Conservation (phyloP, 1,140 invertebrate species). For the Littorina saxatilis region DNA sequence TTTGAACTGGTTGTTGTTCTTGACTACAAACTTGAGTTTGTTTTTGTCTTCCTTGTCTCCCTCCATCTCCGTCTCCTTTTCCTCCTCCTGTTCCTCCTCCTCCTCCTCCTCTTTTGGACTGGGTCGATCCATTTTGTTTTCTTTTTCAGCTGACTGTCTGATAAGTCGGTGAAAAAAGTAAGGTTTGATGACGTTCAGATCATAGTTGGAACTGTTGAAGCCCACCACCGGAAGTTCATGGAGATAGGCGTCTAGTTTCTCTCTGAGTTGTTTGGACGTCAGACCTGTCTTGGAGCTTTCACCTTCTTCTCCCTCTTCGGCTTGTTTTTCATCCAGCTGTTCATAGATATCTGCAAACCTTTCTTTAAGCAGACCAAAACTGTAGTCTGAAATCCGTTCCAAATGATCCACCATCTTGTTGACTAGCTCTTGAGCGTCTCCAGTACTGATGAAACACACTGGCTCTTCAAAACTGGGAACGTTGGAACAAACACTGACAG, state of each 20-base stretch:
- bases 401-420: constrained; percentile 34
- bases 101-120: background rate
- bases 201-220: constrained; percentile 45
- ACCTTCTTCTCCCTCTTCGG: background rate
- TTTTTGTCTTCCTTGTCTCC: constrained; percentile 36
- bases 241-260: constrained; percentile 26
- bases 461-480: background rate
- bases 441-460: background rate
- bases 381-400: background rate
- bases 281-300: background rate
- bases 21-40: constrained; percentile 39
- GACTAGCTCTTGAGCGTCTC: background rate
- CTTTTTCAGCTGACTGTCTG: background rate
- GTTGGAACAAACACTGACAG: background rate
- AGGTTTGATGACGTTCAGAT: constrained; percentile 45
- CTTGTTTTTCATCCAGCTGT: background rate
- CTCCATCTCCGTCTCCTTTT: background rate
- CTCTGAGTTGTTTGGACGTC: background rate
- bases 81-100: background rate
- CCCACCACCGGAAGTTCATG: constrained; percentile 34
- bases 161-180: constrained; percentile 33
- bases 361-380: background rate
- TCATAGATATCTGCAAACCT: background rate
- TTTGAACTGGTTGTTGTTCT: constrained; percentile 42
- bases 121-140: background rate